phyloP scores from a whole-genome alignment of 2,888 invertebrate genomes.

The Schizotus pectinicornis region DNA sequence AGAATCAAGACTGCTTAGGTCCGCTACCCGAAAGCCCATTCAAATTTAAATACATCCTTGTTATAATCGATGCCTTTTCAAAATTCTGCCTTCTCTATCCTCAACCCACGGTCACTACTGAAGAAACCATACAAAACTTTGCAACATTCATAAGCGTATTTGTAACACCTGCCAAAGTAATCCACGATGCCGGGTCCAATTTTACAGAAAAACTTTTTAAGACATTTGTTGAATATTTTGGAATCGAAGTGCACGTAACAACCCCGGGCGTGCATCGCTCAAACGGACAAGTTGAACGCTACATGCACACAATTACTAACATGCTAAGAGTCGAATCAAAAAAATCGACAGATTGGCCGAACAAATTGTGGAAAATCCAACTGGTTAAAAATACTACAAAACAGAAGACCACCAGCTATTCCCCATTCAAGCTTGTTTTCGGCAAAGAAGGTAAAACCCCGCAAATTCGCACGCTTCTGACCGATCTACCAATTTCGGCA shows the following conservation, averaged over 20 bases:
- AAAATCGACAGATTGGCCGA: neutral
- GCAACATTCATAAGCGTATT: neutral
- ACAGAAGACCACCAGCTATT: slow-evolving; percentile 6
- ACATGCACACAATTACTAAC: neutral
- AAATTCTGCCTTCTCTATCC: neutral
- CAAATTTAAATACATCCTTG: neutral
- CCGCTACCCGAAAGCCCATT: neutral
- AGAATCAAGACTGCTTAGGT: neutral
- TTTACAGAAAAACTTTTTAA: neutral
- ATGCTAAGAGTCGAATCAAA: neutral
- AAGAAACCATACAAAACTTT: neutral
- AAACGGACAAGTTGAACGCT: slow-evolving; percentile 1
- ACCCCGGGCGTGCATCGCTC: neutral
- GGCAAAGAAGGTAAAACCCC: slow-evolving; percentile 7
- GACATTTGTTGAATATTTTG: neutral
- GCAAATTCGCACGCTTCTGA: too few species aligned
- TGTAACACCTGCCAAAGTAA: neutral
- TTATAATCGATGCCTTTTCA: neutral
- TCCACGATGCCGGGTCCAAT: neutral
- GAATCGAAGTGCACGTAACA: neutral
- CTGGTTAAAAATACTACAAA: slow-evolving; percentile 8
- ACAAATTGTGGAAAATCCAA: slow-evolving; percentile 11
- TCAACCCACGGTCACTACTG: neutral
- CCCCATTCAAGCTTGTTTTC: neutral
- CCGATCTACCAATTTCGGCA: too few species aligned